phyloP scores from a whole-genome alignment of 1,140 invertebrate species.

The Drosophila tristis region DNA sequence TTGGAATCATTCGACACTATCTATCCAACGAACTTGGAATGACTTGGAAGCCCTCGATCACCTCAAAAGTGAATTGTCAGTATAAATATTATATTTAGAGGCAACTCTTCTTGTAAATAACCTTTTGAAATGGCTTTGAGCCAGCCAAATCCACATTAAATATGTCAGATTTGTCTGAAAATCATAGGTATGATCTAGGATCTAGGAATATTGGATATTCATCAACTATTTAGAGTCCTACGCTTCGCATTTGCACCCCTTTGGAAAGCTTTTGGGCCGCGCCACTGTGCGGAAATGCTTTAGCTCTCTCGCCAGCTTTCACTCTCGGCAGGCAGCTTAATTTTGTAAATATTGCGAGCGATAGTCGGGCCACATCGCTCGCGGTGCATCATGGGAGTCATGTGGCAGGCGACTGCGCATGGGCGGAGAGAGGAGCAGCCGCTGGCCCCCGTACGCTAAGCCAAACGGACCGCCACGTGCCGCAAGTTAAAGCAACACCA shows the following conservation, averaged over 20 bases:
- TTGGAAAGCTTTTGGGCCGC: slow-evolving; percentile 15
- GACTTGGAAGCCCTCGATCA: too few species aligned
- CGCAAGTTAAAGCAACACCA: neutral
- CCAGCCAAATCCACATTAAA: too few species aligned
- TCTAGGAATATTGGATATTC: too few species aligned
- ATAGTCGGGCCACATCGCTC: slow-evolving; percentile 3
- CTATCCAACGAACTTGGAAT: too few species aligned
- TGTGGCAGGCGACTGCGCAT: slow-evolving; percentile 39
- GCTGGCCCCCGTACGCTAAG: neutral
- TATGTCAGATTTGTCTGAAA: too few species aligned
- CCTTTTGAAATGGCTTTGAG: too few species aligned
- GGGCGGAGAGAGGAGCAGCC: slow-evolving; percentile 7
- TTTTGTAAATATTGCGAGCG: slow-evolving; percentile 68
- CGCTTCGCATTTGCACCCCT: neutral
- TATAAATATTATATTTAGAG: too few species aligned
- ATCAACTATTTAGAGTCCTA: too few species aligned
- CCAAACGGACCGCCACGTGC: slow-evolving; percentile 45
- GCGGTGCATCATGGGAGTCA: slow-evolving; percentile 24
- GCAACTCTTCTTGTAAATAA: too few species aligned
- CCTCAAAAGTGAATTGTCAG: too few species aligned
- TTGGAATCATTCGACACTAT: too few species aligned
- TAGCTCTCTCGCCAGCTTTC: slow-evolving; percentile 9
- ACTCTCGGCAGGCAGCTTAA: slow-evolving; percentile 42
- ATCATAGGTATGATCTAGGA: too few species aligned
- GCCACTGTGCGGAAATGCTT: slow-evolving; percentile 27